Percentiles rank a stretch among this genome's conserved stretches.
These are phyloP conservation scores for Cardiocondyla obscurior DNA, from an alignment of 1,140 invertebrate genomes.

Conservation along the genomic window DNA sequence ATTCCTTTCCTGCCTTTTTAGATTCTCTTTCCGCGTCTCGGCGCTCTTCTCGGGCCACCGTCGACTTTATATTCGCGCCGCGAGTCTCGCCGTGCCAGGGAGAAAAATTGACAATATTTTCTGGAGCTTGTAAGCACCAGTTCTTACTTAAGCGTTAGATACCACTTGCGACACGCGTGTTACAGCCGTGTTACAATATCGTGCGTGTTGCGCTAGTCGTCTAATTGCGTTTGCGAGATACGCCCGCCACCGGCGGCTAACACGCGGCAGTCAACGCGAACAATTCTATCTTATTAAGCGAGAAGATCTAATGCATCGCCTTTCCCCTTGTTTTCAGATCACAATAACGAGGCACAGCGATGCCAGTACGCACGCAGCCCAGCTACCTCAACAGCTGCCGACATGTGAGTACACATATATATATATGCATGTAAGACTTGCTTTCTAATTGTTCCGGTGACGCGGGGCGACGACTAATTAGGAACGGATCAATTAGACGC, in stretches of 20 bases:
- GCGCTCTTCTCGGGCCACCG: not conserved
- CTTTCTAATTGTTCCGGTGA: constrained; percentile 70
- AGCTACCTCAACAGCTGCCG: constrained; percentile 77
- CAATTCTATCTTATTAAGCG: constrained; percentile 53
- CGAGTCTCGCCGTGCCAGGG: not conserved
- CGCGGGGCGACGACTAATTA: constrained; percentile 70
- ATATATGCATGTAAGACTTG: constrained; percentile 15
- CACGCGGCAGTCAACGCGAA: constrained; percentile 23
- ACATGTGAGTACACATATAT: constrained; percentile 77
- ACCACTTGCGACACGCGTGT: not conserved
- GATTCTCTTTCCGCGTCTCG: constrained; percentile 15
- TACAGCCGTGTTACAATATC: constrained; percentile 22
- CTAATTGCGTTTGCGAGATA: constrained; percentile 7
- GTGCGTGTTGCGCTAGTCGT: constrained; percentile 16
- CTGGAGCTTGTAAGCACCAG: not conserved
- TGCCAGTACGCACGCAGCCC: constrained; percentile 76
- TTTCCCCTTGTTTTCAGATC: constrained; percentile 77
- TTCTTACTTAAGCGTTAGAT: not conserved
- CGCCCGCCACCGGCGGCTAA: constrained; percentile 6
- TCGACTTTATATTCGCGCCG: not conserved
- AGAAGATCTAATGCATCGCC: constrained; percentile 55
- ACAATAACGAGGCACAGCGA: constrained; percentile 78
- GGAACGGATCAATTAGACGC: constrained; percentile 41
- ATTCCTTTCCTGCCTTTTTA: constrained; percentile 7
- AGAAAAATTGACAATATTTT: not conserved